A percentile compares a stretch with the other conserved stretches of the same genome.
Evolutionary conservation across 2,113 vertebrate species (phyloP).

Genomic region (Tetrax tetrax): DNA sequence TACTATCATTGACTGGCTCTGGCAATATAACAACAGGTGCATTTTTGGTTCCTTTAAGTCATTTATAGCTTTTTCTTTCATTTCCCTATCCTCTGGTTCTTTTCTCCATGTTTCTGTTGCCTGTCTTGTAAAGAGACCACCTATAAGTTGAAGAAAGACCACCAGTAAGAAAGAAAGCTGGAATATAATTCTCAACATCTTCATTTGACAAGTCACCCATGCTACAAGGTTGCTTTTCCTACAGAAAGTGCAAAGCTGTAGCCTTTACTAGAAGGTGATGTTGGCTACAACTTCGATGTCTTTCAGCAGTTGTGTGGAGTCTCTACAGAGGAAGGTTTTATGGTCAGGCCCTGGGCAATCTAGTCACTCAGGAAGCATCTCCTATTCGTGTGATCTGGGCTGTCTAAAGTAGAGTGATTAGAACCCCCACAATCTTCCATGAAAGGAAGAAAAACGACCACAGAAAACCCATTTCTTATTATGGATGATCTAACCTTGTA

Average conservation of each 20-base stretch:
- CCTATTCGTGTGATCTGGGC: background rate
- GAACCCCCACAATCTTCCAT: background rate
- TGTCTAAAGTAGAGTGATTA: background rate
- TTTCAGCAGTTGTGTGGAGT: background rate
- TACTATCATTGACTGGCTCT: conserved; percentile 67
- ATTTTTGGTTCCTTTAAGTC: conserved; percentile 35
- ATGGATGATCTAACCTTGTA: background rate
- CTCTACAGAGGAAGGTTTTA: background rate
- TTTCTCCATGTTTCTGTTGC: background rate
- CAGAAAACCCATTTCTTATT: background rate
- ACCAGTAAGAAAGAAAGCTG: background rate
- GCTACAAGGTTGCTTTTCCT: background rate
- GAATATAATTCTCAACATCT: background rate
- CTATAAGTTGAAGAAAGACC: background rate
- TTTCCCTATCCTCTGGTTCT: background rate
- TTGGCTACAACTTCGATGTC: background rate
- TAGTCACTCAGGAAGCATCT: background rate
- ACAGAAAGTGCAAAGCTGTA: background rate
- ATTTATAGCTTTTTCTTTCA: conserved; percentile 9
- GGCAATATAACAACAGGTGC: conserved; percentile 76
- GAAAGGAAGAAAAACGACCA: background rate
- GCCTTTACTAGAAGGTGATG: background rate
- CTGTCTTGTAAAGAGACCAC: conserved; percentile 2
- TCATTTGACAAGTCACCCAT: background rate
- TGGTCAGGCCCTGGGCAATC: background rate